These are phyloP conservation scores for Delphinus delphis DNA, from an alignment of 2,113 vertebrate species.

Conservation along the genomic window DNA sequence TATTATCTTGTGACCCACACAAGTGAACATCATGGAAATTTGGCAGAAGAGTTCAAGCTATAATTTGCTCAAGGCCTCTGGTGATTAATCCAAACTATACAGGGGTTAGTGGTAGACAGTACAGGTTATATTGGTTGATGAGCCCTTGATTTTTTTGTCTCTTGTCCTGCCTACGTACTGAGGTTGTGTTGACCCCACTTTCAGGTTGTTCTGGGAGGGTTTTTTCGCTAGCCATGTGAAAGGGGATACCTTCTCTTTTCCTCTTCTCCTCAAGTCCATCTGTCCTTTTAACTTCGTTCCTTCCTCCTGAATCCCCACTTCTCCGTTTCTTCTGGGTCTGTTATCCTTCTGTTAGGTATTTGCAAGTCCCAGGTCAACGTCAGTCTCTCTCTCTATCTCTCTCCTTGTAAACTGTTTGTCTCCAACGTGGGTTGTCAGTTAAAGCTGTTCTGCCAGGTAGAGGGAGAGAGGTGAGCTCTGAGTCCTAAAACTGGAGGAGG, in stretches of 20 bases:
- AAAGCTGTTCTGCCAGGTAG: not conserved
- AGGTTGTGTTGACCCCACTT: not conserved
- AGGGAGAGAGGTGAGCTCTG: not conserved
- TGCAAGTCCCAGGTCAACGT: not conserved
- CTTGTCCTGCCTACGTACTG: not conserved
- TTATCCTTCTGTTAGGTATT: not conserved
- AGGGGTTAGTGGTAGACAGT: not conserved
- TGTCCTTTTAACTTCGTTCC: not conserved
- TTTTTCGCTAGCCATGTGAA: not conserved
- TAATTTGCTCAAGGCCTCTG: not conserved
- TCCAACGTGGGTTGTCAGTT: not conserved
- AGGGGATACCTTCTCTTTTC: not conserved
- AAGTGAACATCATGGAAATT: not conserved
- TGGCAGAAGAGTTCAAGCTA: not conserved
- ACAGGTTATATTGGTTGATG: not conserved
- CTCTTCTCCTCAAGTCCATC: not conserved
- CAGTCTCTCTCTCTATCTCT: not conserved
- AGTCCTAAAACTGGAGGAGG: not conserved
- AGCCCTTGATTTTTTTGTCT: not conserved
- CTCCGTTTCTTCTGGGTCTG: not conserved
- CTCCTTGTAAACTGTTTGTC: not conserved
- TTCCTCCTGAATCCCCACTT: not conserved
- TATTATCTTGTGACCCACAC: not conserved
- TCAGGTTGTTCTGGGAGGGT: not conserved
- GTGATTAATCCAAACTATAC: not conserved